Base-by-base conservation (phyloP, 2,797 vertebrate species). In the Gallinago stenura region DNA sequence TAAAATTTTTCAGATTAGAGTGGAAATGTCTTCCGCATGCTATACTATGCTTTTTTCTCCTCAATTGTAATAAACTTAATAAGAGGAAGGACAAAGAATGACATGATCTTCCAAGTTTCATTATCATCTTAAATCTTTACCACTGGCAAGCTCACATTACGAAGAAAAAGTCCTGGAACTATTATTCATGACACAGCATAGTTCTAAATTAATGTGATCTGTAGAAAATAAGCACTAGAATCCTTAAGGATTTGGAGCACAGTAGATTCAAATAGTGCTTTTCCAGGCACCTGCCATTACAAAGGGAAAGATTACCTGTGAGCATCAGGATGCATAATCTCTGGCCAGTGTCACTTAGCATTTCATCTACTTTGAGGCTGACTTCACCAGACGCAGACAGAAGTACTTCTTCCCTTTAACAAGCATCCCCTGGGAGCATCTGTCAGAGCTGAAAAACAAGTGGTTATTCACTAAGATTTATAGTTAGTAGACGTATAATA, bases 381-480 rank as follows among this genome's bases (percentile, higher is more conserved):
- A 19, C 46, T 88, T 71, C 69, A 69, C 41, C 79, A 90, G 83
- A 51, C 72, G 85, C 73, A 94, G 73, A 69, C 73, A 70, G 21
- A 43, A 77, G 48, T 46, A 72, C 58, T 75, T 54, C 85, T 66
- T 90, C 78, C 88, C 48, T 72, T 81, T 53, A 87, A 90, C 62
- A 83, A 87, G 85, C 31, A 9, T 41, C 91, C 58, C 84, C 80
- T 37, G 70, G 92, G 77, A 96, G 33, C 81, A 58, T 33, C 94
- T 95, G 82, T 76, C 87, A 86, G 73, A 83, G 30, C 15, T 51
- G 87, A 26, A 94, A 91, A 90, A 70, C 87, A 76, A 90, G 58
- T 26, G 79, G 79, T 88, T 91, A 62, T 48, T 94, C 89, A 84
- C 39, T 1, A 18, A 76, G 73, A 90, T 94, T 84, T 88, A 90